Base-by-base conservation (phyloP, 2,113 vertebrate genomes). In the Dicerorhinus sumatrensis region DNA sequence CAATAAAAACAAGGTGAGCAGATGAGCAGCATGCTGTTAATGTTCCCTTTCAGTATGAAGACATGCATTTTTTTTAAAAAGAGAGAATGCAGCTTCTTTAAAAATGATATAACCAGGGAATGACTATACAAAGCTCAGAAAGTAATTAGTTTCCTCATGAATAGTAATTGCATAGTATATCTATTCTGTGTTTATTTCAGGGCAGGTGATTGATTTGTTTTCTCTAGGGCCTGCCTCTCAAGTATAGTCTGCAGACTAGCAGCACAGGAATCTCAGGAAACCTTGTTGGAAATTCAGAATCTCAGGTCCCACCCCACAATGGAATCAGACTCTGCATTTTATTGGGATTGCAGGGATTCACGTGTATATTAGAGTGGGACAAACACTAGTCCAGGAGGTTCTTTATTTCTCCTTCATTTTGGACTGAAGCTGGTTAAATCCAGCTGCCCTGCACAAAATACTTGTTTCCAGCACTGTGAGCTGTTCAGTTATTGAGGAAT, bases 141-240 rank as follows among this genome's bases (percentile, higher is more conserved):
- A 84, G 72, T 82, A 97, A 91, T 98, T 96, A 83, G 9, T 16
- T 94, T 97, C 94, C 72, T 76, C 76, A 13, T 11, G 89, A 97
- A 91, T 91, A 97, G 80, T 86, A 31, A 31, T 56, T 67, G 36
- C 39, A 90, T 29, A 91, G 96, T 48, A 31, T 65, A 75, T 67
- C 23, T 75, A 73, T 79, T 62, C 60, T 48, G 39, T 58, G 62
- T 86, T 94, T 96, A 93, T 91, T 95, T 97, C 39, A 39, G 62
- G 51, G 63, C 29, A 86, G 46, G 65, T 73, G 88, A 97, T 36
- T 63, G 73, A 67, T 81, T 91, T 87, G n/a, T 88, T 90, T 96
- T 75, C 73, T 94, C 18, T 17, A 60, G 76, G 42, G n/a, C 33
- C 56, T 42, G n/a, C 13, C 18, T 69, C 76, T 86, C 39, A 42